Evolutionary conservation across 2,113 vertebrate genomes (phyloP).

Genomic region (Fregetta grallaria): DNA sequence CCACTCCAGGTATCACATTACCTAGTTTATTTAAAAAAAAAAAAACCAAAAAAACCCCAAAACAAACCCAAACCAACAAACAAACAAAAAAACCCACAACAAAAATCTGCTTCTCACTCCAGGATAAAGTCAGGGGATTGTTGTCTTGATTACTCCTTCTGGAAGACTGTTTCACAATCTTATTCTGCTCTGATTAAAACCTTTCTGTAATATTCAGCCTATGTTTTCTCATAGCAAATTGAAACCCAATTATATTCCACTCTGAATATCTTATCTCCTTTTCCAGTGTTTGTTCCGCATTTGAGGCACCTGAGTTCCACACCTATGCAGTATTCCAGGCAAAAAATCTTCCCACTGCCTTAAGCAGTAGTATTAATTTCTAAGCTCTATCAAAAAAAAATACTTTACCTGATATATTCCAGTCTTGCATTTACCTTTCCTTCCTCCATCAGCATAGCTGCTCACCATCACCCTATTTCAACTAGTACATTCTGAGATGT

Average conservation of each 20-base stretch:
- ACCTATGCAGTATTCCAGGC: not conserved
- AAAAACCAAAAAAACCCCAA: too few relatives aligned
- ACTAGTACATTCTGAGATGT: not conserved
- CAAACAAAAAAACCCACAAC: not conserved
- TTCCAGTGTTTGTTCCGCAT: not conserved
- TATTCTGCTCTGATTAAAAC: not conserved
- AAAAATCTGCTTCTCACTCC: not conserved
- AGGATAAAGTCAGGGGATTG: not conserved
- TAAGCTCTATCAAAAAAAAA: not conserved
- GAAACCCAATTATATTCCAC: not conserved
- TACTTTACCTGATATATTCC: not conserved
- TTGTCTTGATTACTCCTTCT: not conserved
- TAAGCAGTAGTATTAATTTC: not conserved
- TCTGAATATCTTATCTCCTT: not conserved
- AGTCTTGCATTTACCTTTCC: not conserved
- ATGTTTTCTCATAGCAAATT: not conserved
- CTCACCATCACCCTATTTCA: not conserved
- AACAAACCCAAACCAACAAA: not conserved
- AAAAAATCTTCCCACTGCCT: not conserved
- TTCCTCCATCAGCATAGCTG: not conserved
- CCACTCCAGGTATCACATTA: not conserved
- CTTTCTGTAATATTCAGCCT: not conserved
- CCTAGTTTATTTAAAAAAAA: not conserved
- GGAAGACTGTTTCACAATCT: not conserved
- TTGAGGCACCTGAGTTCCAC: not conserved